A percentile compares a stretch with the other conserved stretches of the same genome.
Conservation (phyloP, 2,113 vertebrate species). For the Dicaeum eximium region DNA sequence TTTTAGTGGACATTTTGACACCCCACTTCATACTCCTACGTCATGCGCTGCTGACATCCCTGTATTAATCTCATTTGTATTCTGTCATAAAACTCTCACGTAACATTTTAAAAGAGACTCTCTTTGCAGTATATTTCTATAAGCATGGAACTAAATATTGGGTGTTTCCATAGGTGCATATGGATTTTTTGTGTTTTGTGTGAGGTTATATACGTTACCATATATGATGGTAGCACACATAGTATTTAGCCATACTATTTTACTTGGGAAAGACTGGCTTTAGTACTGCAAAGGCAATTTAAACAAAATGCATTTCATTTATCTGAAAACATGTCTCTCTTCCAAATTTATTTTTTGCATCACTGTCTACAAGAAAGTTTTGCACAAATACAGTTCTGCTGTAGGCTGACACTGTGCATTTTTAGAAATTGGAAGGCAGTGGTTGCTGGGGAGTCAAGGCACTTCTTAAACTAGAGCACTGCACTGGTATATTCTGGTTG, state of each 20-base stretch:
- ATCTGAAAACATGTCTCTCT: neutral
- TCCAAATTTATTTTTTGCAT: neutral
- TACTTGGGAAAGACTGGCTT: neutral
- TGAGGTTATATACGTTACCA: neutral
- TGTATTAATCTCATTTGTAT: constrained; percentile 59
- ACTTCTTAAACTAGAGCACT: neutral
- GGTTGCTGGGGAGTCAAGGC: neutral
- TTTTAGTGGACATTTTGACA: constrained; percentile 57
- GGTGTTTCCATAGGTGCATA: neutral
- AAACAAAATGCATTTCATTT: neutral
- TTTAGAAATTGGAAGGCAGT: neutral
- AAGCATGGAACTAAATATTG: neutral
- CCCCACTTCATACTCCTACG: constrained; percentile 18
- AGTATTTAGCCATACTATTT: neutral
- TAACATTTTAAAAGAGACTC: neutral
- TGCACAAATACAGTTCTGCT: neutral
- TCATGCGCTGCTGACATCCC: constrained; percentile 50
- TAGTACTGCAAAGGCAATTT: neutral
- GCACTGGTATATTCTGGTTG: neutral
- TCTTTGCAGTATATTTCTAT: neutral
- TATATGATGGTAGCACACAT: neutral
- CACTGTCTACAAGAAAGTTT: neutral
- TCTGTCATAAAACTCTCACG: constrained; percentile 13
- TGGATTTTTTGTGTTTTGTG: neutral
- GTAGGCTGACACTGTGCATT: neutral